Conservation (phyloP, 2,113 vertebrate species). For the Ceyx margarethae region DNA sequence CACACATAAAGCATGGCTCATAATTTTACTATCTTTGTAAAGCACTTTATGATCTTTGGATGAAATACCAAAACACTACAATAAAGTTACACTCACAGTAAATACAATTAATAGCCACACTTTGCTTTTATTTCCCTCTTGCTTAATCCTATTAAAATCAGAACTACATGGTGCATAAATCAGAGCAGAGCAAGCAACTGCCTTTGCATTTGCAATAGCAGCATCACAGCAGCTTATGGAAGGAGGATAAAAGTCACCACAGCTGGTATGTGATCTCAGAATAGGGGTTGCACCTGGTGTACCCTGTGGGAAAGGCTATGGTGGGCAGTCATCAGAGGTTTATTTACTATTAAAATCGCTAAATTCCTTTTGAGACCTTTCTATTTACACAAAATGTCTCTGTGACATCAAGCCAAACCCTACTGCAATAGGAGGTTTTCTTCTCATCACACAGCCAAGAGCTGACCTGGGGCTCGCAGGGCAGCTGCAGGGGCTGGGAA, state of each 20-base stretch:
- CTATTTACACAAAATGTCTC: not conserved
- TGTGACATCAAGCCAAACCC: not conserved
- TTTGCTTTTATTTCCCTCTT: conserved; percentile 21
- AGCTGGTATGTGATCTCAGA: not conserved
- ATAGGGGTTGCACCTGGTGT: not conserved
- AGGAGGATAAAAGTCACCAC: not conserved
- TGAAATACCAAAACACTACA: conserved; percentile 20
- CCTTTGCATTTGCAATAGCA: not conserved
- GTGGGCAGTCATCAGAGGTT: not conserved
- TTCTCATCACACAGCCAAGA: not conserved
- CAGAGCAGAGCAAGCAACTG: not conserved
- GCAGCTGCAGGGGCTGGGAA: not conserved
- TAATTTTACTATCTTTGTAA: conserved; percentile 30
- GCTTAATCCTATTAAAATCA: conserved; percentile 7
- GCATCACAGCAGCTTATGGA: not conserved
- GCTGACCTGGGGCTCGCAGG: not conserved
- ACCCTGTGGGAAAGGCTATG: not conserved
- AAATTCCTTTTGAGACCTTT: not conserved
- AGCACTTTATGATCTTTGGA: conserved; percentile 32
- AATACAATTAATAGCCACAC: not conserved
- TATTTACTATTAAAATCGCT: not conserved
- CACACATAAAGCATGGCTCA: not conserved
- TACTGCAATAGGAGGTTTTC: not conserved
- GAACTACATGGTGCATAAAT: not conserved
- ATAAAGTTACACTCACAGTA: not conserved